Conservation (phyloP, 2,113 vertebrate genomes). For the Lonchura striata region DNA sequence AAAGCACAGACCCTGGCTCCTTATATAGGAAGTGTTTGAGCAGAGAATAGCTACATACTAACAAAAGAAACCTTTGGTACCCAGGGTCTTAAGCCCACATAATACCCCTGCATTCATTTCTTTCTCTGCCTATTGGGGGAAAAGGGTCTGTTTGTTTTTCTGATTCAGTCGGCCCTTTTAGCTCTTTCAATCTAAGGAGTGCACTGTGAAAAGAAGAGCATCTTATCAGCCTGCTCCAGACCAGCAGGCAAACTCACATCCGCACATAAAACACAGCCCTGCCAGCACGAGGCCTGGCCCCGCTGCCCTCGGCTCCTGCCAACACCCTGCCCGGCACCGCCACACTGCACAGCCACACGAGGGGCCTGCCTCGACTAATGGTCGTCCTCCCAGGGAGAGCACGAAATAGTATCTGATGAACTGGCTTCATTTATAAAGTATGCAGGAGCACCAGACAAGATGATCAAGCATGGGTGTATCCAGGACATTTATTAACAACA, state of each 20-base stretch:
- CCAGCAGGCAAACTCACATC: constrained; percentile 81
- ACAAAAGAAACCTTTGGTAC: constrained; percentile 83
- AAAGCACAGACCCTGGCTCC: constrained; percentile 36
- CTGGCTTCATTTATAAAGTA: constrained; percentile 45
- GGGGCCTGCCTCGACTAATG: not conserved
- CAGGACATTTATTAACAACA: constrained; percentile 48
- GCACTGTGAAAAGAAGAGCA: constrained; percentile 81
- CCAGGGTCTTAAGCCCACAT: constrained; percentile 76
- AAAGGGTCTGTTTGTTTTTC: constrained; percentile 82
- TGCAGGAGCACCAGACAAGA: not conserved
- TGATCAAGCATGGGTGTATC: not conserved
- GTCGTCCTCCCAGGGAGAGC: constrained; percentile 46
- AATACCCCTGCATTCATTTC: constrained; percentile 77
- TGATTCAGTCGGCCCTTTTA: constrained; percentile 76
- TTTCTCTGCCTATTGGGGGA: constrained; percentile 67
- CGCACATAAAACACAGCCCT: constrained; percentile 79
- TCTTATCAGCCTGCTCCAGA: constrained; percentile 93
- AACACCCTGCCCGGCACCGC: constrained; percentile 50
- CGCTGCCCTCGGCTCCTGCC: constrained; percentile 50
- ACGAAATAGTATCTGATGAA: constrained; percentile 3
- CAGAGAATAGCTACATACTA: constrained; percentile 69
- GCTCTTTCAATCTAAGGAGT: constrained; percentile 74
- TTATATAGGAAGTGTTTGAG: constrained; percentile 74
- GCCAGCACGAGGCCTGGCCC: constrained; percentile 84
- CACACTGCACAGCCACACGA: constrained; percentile 43